Conservation (phyloP, 1,140 invertebrate species). For the Onthophagus taurus region DNA sequence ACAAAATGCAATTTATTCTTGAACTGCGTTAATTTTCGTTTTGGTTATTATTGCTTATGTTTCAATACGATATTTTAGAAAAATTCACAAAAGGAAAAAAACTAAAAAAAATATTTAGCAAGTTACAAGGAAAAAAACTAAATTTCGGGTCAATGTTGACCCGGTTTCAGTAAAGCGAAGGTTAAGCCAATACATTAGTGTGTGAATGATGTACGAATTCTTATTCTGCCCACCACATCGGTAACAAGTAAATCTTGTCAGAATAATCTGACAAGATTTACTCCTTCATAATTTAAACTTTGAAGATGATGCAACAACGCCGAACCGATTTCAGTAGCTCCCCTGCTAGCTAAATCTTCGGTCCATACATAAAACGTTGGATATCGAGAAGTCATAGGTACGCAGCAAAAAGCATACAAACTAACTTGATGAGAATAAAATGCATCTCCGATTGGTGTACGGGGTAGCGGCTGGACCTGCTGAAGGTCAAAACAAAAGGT, state of each 20-base stretch:
- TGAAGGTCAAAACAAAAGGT: conserved; percentile 24
- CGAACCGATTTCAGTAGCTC: too few relatives aligned
- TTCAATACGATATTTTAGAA: too few relatives aligned
- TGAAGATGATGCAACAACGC: too few relatives aligned
- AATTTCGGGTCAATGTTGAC: too few relatives aligned
- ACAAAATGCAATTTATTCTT: too few relatives aligned
- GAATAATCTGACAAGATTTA: conserved; percentile 20
- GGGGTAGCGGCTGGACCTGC: conserved; percentile 22
- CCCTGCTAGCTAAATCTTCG: conserved; percentile 16
- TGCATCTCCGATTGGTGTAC: conserved; percentile 21
- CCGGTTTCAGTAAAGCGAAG: too few relatives aligned
- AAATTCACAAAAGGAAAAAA: too few relatives aligned
- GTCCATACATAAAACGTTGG: conserved; percentile 13
- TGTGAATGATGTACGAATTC: conserved; percentile 23
- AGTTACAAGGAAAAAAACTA: too few relatives aligned
- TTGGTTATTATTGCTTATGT: too few relatives aligned
- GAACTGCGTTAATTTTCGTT: too few relatives aligned
- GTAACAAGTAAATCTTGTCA: too few relatives aligned
- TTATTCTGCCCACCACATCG: conserved; percentile 25
- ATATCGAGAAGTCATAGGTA: conserved; percentile 10
- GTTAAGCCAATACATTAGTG: conserved; percentile 20
- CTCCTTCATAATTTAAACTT: conserved; percentile 7
- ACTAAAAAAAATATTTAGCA: too few relatives aligned
- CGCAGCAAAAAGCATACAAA: conserved; percentile 14
- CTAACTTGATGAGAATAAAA: conserved; percentile 19